These are phyloP conservation scores for Mormyrops attenuatus DNA, from an alignment of 2,797 vertebrate genomes.

Conservation along the genomic window DNA sequence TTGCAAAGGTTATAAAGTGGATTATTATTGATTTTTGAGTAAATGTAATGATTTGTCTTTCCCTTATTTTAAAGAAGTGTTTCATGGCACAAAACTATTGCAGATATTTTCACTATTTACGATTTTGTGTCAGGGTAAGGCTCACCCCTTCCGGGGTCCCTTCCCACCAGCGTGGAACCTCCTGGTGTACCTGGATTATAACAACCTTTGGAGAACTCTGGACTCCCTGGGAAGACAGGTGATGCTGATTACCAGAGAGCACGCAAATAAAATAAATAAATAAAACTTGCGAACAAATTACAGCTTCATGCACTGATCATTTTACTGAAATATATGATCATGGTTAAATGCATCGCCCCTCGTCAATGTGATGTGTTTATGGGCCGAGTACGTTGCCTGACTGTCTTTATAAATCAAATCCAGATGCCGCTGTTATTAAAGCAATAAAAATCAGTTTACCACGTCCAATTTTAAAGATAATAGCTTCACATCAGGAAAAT, in stretches of 20 bases:
- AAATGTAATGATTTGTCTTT: not conserved
- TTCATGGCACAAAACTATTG: not conserved
- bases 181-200: conserved; percentile 68
- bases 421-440: not conserved
- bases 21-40: not conserved
- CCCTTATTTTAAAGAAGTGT: not conserved
- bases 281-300: not conserved
- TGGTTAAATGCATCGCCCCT: not conserved
- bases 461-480: not conserved
- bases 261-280: not conserved
- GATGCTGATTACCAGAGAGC: conserved; percentile 14
- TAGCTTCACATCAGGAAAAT: not conserved
- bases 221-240: conserved; percentile 71
- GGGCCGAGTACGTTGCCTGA: not conserved
- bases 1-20: not conserved
- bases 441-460: not conserved
- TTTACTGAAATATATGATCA: not conserved
- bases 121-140: conserved; percentile 59
- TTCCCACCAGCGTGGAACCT: conserved; percentile 69
- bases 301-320: not conserved
- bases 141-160: conserved; percentile 41
- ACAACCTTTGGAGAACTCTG: conserved; percentile 69
- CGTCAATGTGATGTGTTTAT: not conserved
- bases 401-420: not conserved
- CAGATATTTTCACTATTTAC: not conserved